These are phyloP conservation scores for Sebastes flavidus DNA, from an alignment of 2,797 vertebrate species.

Conservation along the genomic window DNA sequence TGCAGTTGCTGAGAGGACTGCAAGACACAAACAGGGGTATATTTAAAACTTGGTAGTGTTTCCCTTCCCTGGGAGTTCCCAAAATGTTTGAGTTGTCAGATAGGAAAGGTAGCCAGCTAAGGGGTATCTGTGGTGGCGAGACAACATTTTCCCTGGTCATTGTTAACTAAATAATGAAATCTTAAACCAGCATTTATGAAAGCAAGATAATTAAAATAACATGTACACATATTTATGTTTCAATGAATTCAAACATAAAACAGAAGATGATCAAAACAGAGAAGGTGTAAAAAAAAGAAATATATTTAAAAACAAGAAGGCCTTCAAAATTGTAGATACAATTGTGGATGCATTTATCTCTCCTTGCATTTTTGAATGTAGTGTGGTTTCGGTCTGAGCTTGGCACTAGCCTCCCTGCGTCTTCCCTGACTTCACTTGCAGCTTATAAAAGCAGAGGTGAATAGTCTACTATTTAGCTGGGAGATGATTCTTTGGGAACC, in stretches of 20 bases:
- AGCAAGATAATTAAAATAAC: not conserved
- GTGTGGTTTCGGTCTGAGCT: not conserved
- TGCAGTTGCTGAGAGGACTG: constrained; percentile 55
- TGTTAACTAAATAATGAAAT: not conserved
- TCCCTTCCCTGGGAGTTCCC: not conserved
- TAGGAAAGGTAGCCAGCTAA: not conserved
- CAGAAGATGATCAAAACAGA: not conserved
- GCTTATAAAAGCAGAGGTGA: not conserved
- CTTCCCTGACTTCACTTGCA: not conserved
- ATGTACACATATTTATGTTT: not conserved
- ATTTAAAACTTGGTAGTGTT: constrained; percentile 7
- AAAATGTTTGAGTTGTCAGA: not conserved
- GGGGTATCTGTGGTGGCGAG: not conserved
- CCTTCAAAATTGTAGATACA: not conserved
- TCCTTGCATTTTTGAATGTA: not conserved
- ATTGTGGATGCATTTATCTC: not conserved
- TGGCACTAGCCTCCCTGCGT: not conserved
- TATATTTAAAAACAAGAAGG: not conserved
- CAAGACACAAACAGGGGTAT: constrained; percentile 28
- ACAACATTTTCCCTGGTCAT: not conserved
- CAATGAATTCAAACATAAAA: not conserved
- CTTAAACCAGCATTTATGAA: not conserved
- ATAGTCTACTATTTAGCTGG: not conserved
- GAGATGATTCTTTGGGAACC: not conserved
- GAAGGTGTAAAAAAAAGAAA: not conserved